These are phyloP conservation scores for Ceyx melanurus DNA, from an alignment of 2,113 vertebrate species.

Conservation along the genomic window DNA sequence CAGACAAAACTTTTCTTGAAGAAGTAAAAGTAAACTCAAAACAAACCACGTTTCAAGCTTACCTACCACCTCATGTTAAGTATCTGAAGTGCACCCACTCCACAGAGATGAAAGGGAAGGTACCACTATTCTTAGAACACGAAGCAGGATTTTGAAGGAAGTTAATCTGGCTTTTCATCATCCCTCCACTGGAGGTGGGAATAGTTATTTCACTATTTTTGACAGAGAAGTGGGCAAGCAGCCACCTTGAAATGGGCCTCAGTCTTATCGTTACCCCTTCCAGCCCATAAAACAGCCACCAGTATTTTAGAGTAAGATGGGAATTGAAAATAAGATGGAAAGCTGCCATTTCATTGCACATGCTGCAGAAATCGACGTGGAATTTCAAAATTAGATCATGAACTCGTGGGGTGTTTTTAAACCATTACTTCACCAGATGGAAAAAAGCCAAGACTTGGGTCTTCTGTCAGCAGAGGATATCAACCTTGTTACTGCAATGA, in stretches of 20 bases:
- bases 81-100: not conserved
- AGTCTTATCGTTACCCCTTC: not conserved
- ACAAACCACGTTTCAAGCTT: not conserved
- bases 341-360: conserved; percentile 36
- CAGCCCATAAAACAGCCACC: conserved; percentile 21
- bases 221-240: conserved; percentile 28
- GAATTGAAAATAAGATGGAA: conserved; percentile 42
- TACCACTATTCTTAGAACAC: not conserved
- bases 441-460: not conserved
- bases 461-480: not conserved
- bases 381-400: conserved; percentile 31
- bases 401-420: not conserved
- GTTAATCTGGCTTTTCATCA: not conserved
- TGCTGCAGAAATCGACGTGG: not conserved
- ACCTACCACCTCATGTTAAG: not conserved
- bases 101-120: not conserved
- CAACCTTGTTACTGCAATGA: not conserved
- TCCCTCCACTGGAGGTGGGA: not conserved
- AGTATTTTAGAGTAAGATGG: conserved; percentile 8
- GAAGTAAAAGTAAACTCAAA: not conserved
- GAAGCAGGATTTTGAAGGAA: not conserved
- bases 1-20: not conserved
- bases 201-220: conserved; percentile 40
- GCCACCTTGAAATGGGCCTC: conserved; percentile 22
- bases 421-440: conserved; percentile 37